Evolutionary conservation across 2,113 vertebrate species (phyloP).

Genomic region (Peromyscus polionotus): DNA sequence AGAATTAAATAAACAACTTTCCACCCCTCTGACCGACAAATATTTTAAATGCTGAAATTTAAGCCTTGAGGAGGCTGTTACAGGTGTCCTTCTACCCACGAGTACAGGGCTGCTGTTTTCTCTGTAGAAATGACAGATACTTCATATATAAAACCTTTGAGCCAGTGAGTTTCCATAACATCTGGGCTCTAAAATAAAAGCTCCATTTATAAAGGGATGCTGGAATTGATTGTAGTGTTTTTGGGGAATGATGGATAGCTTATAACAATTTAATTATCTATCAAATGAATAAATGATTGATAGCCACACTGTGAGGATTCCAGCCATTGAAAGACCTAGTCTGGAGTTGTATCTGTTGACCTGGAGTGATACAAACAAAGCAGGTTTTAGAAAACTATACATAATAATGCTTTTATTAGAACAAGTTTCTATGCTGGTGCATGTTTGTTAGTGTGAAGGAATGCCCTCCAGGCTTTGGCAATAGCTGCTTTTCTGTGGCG

Average conservation of each 20-base stretch:
- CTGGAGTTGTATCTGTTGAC: neutral
- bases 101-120: neutral
- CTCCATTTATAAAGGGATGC: neutral
- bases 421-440: too few species aligned
- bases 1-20: neutral
- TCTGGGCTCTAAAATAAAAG: slow-evolving; percentile 34
- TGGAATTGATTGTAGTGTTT: neutral
- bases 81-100: neutral
- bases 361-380: neutral
- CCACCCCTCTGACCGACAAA: neutral
- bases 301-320: neutral
- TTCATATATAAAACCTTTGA: neutral
- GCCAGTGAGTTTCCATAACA: neutral
- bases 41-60: neutral
- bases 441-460: neutral
- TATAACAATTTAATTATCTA: neutral
- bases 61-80: neutral
- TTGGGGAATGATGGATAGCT: neutral
- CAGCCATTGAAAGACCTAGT: neutral
- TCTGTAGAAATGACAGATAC: neutral
- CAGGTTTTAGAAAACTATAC: neutral
- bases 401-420: slow-evolving; percentile 10
- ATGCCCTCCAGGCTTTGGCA: neutral
- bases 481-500: neutral
- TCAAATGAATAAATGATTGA: neutral